A percentile compares a stretch with the other conserved stretches of the same genome.
Evolutionary conservation across 1,140 invertebrate genomes (phyloP).

Genomic region (Camponotus pennsylvanicus): DNA sequence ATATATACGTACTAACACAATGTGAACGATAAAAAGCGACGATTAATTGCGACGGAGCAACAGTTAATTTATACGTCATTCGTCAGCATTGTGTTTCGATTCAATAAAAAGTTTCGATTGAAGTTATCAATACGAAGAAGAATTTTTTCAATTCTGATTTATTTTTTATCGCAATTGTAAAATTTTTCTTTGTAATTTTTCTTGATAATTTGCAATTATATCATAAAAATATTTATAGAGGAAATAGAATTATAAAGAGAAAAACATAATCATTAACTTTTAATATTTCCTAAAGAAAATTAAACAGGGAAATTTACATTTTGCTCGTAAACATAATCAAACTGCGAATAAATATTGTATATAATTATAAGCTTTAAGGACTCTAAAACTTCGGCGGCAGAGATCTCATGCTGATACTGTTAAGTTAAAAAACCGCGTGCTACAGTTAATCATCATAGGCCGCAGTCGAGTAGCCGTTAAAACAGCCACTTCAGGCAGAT

Average conservation of each 20-base stretch:
- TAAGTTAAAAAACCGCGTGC: neutral
- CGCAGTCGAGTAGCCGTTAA: constrained; percentile 64
- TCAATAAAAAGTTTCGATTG: constrained; percentile 26
- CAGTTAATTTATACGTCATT: constrained; percentile 44
- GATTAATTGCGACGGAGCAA: constrained; percentile 37
- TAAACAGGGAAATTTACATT: neutral
- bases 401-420: neutral
- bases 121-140: neutral
- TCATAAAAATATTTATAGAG: neutral
- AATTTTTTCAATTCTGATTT: constrained; percentile 3
- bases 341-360: neutral
- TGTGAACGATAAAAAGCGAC: constrained; percentile 23
- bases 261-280: neutral
- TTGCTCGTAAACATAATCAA: neutral
- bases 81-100: constrained; percentile 21
- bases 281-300: neutral
- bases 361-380: too few species aligned
- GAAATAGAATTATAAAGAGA: neutral
- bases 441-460: constrained; percentile 31
- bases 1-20: neutral
- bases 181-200: neutral
- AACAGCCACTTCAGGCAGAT: constrained; percentile 54
- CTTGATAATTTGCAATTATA: neutral
- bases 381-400: neutral
- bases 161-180: neutral